A percentile compares a stretch with the other conserved stretches of the same genome.
These are phyloP conservation scores for Saimiri boliviensis DNA, from an alignment of 2,113 vertebrate species.

Conservation along the genomic window DNA sequence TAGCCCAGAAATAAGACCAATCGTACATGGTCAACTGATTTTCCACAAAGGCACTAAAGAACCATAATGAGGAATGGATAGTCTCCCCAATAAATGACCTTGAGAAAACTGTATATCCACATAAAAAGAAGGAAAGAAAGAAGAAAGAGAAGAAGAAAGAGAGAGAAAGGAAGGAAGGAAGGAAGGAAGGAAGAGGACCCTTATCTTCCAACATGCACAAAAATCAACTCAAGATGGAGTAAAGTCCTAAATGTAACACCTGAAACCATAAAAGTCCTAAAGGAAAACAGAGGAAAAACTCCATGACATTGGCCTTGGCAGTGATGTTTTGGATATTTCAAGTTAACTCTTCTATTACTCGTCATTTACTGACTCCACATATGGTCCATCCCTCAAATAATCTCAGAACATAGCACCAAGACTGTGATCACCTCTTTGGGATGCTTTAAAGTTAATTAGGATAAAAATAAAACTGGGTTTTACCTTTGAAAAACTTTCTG, in stretches of 20 bases:
- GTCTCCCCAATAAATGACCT: background rate
- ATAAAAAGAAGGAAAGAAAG: background rate
- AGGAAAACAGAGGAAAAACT: background rate
- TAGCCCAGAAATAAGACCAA: background rate
- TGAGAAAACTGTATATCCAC: background rate
- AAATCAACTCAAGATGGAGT: background rate
- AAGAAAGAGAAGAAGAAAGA: too few relatives aligned
- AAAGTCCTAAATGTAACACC: background rate
- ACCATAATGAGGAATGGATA: background rate
- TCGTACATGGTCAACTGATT: background rate
- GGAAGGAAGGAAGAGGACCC: background rate
- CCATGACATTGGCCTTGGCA: background rate
- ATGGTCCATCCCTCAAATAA: accelerated
- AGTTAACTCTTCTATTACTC: background rate
- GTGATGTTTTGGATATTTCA: background rate
- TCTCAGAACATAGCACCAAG: too few relatives aligned
- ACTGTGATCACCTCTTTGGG: too few relatives aligned
- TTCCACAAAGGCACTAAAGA: background rate
- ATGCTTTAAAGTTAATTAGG: background rate
- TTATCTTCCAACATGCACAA: background rate
- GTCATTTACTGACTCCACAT: background rate
- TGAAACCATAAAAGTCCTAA: background rate
- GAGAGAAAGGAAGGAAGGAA: background rate
- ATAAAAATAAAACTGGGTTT: background rate
- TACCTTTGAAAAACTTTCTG: background rate